Evolutionary conservation across 2,888 invertebrate genomes (phyloP).

Genomic region (Selenia dentaria): DNA sequence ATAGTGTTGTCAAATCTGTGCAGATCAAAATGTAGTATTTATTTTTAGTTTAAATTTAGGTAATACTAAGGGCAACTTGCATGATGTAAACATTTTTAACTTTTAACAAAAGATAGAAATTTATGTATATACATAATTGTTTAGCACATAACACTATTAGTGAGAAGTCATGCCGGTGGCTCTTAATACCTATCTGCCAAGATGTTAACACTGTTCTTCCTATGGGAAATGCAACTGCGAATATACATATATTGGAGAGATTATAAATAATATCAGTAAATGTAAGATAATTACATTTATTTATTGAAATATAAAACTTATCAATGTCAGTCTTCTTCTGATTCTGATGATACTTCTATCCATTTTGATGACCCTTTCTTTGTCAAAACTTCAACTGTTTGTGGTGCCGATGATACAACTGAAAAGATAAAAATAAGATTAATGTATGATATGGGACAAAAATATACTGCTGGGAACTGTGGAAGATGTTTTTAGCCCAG

Average conservation of each 20-base stretch:
- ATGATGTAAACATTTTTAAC: too few relatives aligned
- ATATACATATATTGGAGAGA: conserved; percentile 56
- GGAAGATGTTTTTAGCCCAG: too few relatives aligned
- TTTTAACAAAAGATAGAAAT: too few relatives aligned
- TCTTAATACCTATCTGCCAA: conserved; percentile 12
- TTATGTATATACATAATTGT: conserved; percentile 12
- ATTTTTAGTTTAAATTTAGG: conserved; percentile 30
- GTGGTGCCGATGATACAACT: conserved; percentile 65
- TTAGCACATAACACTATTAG: too few relatives aligned
- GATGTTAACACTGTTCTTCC: conserved; percentile 41
- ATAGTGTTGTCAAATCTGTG: conserved; percentile 6
- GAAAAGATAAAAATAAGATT: conserved; percentile 40
- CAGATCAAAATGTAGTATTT: conserved; percentile 37
- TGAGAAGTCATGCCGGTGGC: too few relatives aligned
- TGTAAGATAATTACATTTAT: conserved; percentile 72
- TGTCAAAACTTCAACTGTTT: conserved; percentile 65
- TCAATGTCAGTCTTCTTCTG: conserved; percentile 59
- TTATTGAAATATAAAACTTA: conserved; percentile 41
- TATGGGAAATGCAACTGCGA: conserved; percentile 61
- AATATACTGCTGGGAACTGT: background rate
- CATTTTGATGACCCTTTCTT: conserved; percentile 64
- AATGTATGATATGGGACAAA: background rate
- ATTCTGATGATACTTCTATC: conserved; percentile 79
- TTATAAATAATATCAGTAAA: conserved; percentile 64
- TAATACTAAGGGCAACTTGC: too few relatives aligned